A percentile compares a stretch with the other conserved stretches of the same genome.
These are phyloP conservation scores for Patiria miniata DNA, from an alignment of 35 echinoderm and acorn worm genomes.

Conservation along the genomic window DNA sequence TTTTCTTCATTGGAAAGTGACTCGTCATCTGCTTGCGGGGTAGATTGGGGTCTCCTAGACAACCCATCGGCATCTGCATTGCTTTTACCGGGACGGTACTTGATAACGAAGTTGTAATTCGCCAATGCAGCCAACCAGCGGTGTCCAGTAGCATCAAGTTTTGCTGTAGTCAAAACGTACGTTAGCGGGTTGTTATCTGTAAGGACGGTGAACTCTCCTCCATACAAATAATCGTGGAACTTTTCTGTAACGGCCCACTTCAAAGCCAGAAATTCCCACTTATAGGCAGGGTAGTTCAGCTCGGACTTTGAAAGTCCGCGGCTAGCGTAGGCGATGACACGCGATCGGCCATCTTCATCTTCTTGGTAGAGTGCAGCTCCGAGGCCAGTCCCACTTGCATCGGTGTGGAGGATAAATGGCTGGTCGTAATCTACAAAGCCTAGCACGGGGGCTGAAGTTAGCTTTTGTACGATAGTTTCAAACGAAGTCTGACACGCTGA, in stretches of 20 bases:
- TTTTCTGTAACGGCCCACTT: slow-evolving; percentile 31
- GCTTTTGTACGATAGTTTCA: slow-evolving; percentile 32
- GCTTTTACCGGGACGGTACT: slow-evolving; percentile 43
- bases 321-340: slow-evolving; percentile 47
- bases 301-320: slow-evolving; percentile 53
- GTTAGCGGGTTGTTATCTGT: slow-evolving; percentile 21
- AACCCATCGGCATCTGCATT: slow-evolving; percentile 43
- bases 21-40: neutral
- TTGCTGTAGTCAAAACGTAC: slow-evolving; percentile 59
- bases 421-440: slow-evolving; percentile 42
- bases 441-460: slow-evolving; percentile 47
- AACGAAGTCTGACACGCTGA: slow-evolving; percentile 16
- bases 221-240: slow-evolving; percentile 11
- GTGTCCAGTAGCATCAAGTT: slow-evolving; percentile 74
- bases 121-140: slow-evolving; percentile 16
- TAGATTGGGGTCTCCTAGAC: slow-evolving; percentile 2
- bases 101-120: slow-evolving; percentile 24
- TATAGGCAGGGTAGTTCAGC: slow-evolving; percentile 42
- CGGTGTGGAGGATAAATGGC: slow-evolving; percentile 59
- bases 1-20: neutral
- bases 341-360: slow-evolving; percentile 4
- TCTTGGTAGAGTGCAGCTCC: slow-evolving; percentile 57
- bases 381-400: slow-evolving; percentile 51
- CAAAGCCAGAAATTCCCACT: slow-evolving; percentile 9
- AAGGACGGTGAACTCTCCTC: neutral